Evolutionary conservation across 2,888 invertebrate genomes (phyloP), one percentile per base, ranked within the genome.

Genomic region (Hydrotaea cyrtoneurina): DNA sequence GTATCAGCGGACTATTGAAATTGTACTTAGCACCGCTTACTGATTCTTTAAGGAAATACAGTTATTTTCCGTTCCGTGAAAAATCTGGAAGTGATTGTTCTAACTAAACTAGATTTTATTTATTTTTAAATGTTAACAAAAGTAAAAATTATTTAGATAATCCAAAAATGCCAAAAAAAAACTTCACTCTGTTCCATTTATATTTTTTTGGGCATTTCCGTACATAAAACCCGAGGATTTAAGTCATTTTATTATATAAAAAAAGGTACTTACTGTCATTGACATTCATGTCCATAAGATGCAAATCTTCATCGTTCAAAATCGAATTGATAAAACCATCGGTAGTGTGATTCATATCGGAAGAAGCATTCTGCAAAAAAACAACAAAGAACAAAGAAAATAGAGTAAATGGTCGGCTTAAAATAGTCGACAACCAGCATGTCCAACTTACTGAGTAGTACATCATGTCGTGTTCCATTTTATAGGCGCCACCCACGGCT

Each of bases 261-360:
- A 50, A n/a, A 15, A n/a, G 13, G 17, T 88, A 93, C 95, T 93
- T 92, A 97, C 97, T 96, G 93, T 97, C 97, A 89, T 96, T 96
- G 94, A 96, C 96, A 57, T 96, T 96, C 96, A 97, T 97, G 89
- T 97, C 97, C 97, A 98, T 97, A 72, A 97, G 94, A 90, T 97
- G 97, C 46, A 97, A 93, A 90, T 97, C 97, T 89, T 97, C 97
- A 88, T 97, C 97, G 90, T 97, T 97, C 75, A 98, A 94, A 86
- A 97, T 96, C 0, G 97, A 97, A 86, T 97, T 97, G 53, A 98
- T 95, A 89, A 97, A 96, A 59, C 97, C 97, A 89, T 98, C 98
- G 26, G 95, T 94, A 46, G 95, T 96, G 90, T 95, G 95, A 92
- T 95, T 95, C 90, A 95, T 93, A 88, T 95, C 95, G 64, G 95